Conservation (phyloP, 2,888 invertebrate species). For the Octonoba sinensis region DNA sequence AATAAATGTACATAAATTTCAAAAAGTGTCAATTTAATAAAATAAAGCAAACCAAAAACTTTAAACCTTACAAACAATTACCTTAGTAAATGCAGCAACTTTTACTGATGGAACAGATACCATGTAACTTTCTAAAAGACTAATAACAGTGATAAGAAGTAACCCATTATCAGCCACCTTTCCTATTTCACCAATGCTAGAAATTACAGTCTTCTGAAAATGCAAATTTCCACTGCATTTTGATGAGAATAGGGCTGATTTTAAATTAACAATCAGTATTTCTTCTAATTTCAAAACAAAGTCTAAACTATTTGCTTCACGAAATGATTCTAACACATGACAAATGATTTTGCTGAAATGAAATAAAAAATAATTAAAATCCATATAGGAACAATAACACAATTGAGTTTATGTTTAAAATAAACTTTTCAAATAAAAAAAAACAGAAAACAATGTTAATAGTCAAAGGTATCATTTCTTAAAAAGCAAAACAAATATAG, state of each 20-base stretch:
- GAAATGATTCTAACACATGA: conserved; percentile 10
- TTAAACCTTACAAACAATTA: conserved; percentile 21
- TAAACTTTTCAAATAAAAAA: too few species aligned
- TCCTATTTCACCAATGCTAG: conserved; percentile 54
- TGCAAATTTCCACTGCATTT: conserved; percentile 34
- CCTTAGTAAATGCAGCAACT: conserved; percentile 43
- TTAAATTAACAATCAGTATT: conserved; percentile 36
- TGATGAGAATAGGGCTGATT: conserved; percentile 39
- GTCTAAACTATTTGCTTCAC: not conserved
- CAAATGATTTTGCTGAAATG: conserved; percentile 38
- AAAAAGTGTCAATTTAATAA: too few species aligned
- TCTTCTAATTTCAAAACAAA: conserved; percentile 15
- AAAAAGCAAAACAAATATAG: too few species aligned
- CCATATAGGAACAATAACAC: not conserved
- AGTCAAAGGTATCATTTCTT: too few species aligned
- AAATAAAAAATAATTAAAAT: not conserved
- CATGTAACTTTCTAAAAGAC: conserved; percentile 50
- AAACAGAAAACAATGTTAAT: too few species aligned
- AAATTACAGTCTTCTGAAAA: conserved; percentile 47
- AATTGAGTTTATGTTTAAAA: too few species aligned
- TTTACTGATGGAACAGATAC: conserved; percentile 42
- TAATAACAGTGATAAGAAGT: conserved; percentile 49
- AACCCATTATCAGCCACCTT: conserved; percentile 45
- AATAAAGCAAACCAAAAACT: too few species aligned
- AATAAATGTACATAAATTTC: too few species aligned